Evolutionary conservation across 2,888 invertebrate species (phyloP).

Genomic region (Coenonympha glycerion): DNA sequence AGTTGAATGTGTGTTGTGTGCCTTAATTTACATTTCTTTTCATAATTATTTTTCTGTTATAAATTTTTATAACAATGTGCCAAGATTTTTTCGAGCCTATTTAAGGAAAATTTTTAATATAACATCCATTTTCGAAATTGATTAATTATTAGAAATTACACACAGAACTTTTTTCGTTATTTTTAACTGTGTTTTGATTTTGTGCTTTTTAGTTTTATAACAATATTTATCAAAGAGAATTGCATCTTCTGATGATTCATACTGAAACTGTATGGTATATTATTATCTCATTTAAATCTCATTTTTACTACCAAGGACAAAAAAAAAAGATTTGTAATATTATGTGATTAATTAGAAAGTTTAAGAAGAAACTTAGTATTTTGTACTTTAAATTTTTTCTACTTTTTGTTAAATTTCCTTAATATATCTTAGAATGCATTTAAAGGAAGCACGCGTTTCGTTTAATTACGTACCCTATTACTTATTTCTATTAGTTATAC

Average conservation of each 20-base stretch:
- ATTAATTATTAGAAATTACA: too few species aligned
- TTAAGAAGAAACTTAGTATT: constrained; percentile 15
- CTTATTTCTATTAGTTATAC: constrained; percentile 48
- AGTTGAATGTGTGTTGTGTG: constrained; percentile 37
- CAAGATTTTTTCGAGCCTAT: constrained; percentile 18
- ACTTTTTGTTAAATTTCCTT: constrained; percentile 19
- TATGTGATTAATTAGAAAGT: too few species aligned
- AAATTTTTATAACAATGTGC: constrained; percentile 23
- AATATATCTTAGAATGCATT: constrained; percentile 41
- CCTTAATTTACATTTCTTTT: constrained; percentile 35
- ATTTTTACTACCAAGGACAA: too few species aligned
- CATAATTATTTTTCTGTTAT: constrained; percentile 3
- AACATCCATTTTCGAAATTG: too few species aligned
- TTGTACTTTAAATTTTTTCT: constrained; percentile 41
- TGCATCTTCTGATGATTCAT: too few species aligned
- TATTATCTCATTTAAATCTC: too few species aligned
- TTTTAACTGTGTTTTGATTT: too few species aligned
- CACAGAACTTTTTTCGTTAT: too few species aligned
- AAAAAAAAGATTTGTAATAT: too few species aligned
- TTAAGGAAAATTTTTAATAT: not conserved
- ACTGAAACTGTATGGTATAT: too few species aligned
- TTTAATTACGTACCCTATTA: constrained; percentile 47
- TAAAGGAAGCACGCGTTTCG: constrained; percentile 67
- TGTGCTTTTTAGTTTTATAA: too few species aligned
- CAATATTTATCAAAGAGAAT: too few species aligned